Evolutionary conservation across 2,113 vertebrate genomes (phyloP).

Genomic region (Peucedramus taeniatus): DNA sequence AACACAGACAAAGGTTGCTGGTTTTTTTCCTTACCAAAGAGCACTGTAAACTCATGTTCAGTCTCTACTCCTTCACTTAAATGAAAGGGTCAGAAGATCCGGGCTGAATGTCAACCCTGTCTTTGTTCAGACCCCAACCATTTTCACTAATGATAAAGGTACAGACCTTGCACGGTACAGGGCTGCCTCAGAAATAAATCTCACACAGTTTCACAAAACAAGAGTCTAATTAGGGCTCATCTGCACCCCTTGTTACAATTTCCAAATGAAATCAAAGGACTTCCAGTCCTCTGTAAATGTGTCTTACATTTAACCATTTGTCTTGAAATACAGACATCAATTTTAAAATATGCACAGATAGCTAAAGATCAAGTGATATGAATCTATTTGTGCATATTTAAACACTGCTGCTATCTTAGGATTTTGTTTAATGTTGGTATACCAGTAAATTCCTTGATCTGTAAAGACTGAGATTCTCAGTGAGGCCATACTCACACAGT

Average conservation of each 20-base stretch:
- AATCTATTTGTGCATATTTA: slow-evolving; percentile 44
- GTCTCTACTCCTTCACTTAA: background rate
- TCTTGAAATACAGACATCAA: slow-evolving; percentile 41
- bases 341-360: slow-evolving; percentile 48
- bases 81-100: slow-evolving; percentile 40
- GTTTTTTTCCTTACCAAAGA: slow-evolving; percentile 13
- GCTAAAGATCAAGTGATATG: slow-evolving; percentile 47
- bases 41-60: slow-evolving; percentile 22
- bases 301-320: slow-evolving; percentile 25
- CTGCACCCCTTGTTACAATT: background rate
- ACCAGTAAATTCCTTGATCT: slow-evolving; percentile 41
- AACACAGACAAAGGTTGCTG: background rate
- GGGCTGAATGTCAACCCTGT: slow-evolving; percentile 39
- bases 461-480: slow-evolving; percentile 25
- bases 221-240: slow-evolving; percentile 31
- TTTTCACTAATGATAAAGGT: slow-evolving; percentile 12
- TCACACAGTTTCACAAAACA: background rate
- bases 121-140: slow-evolving; percentile 54
- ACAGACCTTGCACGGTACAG: background rate
- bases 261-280: slow-evolving; percentile 39
- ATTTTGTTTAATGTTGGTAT: slow-evolving; percentile 27
- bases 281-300: slow-evolving; percentile 11
- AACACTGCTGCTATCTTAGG: slow-evolving; percentile 31
- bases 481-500: slow-evolving; percentile 36
- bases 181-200: slow-evolving; percentile 4